phyloP scores from a whole-genome alignment of 2,888 invertebrate genomes.

The Dryobotodes eremita region DNA sequence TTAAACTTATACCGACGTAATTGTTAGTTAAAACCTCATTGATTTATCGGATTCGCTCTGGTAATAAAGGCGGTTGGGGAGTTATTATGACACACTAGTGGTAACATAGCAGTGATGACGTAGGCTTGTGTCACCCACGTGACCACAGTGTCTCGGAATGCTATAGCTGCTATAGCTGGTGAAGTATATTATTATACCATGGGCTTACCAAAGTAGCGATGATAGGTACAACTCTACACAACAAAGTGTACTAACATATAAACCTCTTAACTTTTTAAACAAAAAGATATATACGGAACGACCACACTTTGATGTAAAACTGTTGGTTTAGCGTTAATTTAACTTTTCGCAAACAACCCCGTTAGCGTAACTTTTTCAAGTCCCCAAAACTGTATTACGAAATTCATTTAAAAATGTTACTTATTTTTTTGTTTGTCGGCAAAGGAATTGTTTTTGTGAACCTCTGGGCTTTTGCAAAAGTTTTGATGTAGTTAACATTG shows the following conservation, averaged over 20 bases:
- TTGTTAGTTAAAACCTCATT: too few species aligned
- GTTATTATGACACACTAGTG: too few species aligned
- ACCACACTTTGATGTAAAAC: slow-evolving; percentile 57
- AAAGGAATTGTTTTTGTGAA: slow-evolving; percentile 69
- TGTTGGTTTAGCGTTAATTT: slow-evolving; percentile 73
- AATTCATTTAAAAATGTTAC: slow-evolving; percentile 74
- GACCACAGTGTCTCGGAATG: too few species aligned
- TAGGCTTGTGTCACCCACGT: too few species aligned
- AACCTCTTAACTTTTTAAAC: slow-evolving; percentile 7
- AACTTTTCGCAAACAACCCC: slow-evolving; percentile 77
- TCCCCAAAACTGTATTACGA: slow-evolving; percentile 78
- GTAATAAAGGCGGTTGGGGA: too few species aligned
- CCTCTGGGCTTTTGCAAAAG: slow-evolving; percentile 44
- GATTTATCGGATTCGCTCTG: too few species aligned
- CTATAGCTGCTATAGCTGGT: too few species aligned
- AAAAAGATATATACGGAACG: slow-evolving; percentile 1
- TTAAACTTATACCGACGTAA: too few species aligned
- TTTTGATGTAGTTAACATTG: slow-evolving; percentile 44
- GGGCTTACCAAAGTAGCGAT: background rate
- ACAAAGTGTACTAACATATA: slow-evolving; percentile 3
- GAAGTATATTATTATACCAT: too few species aligned
- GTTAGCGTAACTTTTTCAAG: slow-evolving; percentile 68
- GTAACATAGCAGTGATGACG: too few species aligned
- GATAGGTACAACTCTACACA: background rate
- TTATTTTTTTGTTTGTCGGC: slow-evolving; percentile 64